Evolutionary conservation across 2,888 invertebrate species (phyloP).

Genomic region (Andrena haemorrhoa): DNA sequence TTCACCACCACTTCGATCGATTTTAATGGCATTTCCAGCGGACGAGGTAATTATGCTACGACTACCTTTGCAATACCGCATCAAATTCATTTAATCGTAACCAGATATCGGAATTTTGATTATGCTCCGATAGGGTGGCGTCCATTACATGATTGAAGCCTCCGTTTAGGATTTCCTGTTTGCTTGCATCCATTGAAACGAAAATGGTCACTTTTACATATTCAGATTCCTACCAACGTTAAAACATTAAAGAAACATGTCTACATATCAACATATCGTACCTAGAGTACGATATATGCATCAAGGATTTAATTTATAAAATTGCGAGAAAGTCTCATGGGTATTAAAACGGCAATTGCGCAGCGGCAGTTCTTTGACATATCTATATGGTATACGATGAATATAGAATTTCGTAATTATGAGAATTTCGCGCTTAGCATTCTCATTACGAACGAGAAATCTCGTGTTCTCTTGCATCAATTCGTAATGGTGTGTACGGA

Average conservation of each 20-base stretch:
- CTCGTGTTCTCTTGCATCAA: neutral
- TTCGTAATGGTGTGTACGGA: neutral
- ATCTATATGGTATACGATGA: neutral
- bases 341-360: too few species aligned
- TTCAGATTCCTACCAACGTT: neutral
- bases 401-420: conserved; percentile 3
- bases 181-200: neutral
- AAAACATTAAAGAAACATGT: too few species aligned
- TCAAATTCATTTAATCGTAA: conserved; percentile 9
- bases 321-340: too few species aligned
- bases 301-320: too few species aligned
- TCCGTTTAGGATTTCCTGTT: neutral
- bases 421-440: neutral
- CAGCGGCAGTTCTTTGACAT: neutral
- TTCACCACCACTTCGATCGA: neutral
- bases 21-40: neutral
- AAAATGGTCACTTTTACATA: neutral
- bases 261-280: too few species aligned
- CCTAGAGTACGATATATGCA: too few species aligned
- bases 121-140: neutral
- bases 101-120: neutral
- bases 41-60: neutral
- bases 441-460: neutral
- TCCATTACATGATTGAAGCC: neutral
- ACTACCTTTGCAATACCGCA: neutral